Base-by-base conservation (phyloP, 2,113 vertebrate genomes). In the Python bivittatus region DNA sequence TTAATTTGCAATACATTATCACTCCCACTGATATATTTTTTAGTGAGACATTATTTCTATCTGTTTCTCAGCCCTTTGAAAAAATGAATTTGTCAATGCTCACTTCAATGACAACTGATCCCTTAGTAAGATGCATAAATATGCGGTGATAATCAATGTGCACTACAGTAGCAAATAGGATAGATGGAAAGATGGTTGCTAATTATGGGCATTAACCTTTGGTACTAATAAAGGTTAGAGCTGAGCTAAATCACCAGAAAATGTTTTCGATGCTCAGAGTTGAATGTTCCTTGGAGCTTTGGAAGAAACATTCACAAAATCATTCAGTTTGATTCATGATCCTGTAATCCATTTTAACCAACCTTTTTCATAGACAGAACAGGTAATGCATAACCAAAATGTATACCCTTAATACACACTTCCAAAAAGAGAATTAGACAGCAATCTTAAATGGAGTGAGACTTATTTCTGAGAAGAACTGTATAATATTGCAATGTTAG, bases 1-100 rank as follows among this genome's bases (percentile, higher is more conserved):
- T 84, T 94, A 91, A 89, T 93, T 88, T 95, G 6, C 88, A 86
- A 44, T n/a, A n/a, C 56, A 13, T 84, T 94, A 29, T 60, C 60
- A 86, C 94, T 93, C 48, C 4, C 44, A 22, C 29, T 86, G 42
- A 44, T 89, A 53, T 84, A 60, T 92, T 64, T 91, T 13, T 93
- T 93, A 29, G 44, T 33, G 6, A 92, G 22, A 84, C 44, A 86
- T 92, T 38, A 88, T 94, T 96, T 93, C 68, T 92, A 94, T 84
- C 72, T 29, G 68, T 2, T 88, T 72, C 93, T 56, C n/a, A 93
- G 94, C 9, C 83, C 17, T 93, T 92, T 92, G 53, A 3, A 95
- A 72, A 88, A 91, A 58, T 29, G 89, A 38, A 2, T 0, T 13
- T 94, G 17, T 10, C 0, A 17, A 1, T n/a, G 1, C 17, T 90